Conservation (phyloP, 2,113 vertebrate species). For the Brachyistius frenatus region DNA sequence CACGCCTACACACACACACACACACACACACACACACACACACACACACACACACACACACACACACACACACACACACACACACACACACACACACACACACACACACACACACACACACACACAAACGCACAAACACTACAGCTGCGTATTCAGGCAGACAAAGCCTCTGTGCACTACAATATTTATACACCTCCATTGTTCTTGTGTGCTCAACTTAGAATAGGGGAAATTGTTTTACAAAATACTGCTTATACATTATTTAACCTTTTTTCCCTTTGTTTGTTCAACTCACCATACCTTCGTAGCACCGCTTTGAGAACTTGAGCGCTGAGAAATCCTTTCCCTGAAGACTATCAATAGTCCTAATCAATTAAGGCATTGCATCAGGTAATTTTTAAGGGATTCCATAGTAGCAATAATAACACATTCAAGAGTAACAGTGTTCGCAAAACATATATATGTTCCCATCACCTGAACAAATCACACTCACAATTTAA, state of each 20-base stretch:
- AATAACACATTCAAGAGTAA: background rate
- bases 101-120: constrained; percentile 7
- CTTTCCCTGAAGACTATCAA: constrained; percentile 1
- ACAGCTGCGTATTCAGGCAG: constrained; percentile 54
- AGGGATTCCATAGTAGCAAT: background rate
- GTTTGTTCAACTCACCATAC: constrained; percentile 38
- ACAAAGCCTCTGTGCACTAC: constrained; percentile 54
- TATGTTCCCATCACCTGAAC: background rate
- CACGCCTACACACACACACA: background rate
- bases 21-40: constrained; percentile 16
- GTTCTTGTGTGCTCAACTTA: constrained; percentile 64
- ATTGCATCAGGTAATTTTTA: background rate
- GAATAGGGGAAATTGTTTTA: constrained; percentile 64
- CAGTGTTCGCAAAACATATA: background rate
- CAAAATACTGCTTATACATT: constrained; percentile 72
- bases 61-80: background rate
- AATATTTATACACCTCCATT: constrained; percentile 75
- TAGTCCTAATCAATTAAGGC: background rate
- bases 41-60: constrained; percentile 15
- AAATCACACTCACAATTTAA: background rate
- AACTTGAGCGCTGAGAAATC: constrained; percentile 4
- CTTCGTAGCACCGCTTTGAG: constrained; percentile 20
- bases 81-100: background rate
- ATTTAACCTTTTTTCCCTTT: constrained; percentile 59
- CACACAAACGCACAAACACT: constrained; percentile 3